Evolutionary conservation across 2,113 vertebrate genomes (phyloP).

Genomic region (Pavo muticus): DNA sequence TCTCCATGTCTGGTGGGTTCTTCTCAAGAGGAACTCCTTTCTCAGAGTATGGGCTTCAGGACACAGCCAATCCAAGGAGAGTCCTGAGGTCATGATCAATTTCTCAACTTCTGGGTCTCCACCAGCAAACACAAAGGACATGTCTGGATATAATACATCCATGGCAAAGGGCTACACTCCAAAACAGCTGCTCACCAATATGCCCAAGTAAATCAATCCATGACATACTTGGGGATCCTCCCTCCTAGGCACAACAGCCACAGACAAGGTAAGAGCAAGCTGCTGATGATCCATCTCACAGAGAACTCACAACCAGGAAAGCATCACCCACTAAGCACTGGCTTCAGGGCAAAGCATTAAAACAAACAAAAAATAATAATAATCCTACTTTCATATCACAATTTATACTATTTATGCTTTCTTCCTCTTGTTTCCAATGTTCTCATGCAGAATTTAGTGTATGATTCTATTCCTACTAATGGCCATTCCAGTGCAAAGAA

Average conservation of each 20-base stretch:
- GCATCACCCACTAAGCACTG: neutral
- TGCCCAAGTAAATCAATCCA: neutral
- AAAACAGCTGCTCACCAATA: neutral
- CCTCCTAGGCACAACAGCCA: neutral
- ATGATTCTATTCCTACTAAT: neutral
- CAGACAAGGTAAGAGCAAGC: rapidly evolving
- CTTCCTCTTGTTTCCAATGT: neutral
- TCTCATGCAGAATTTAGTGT: neutral
- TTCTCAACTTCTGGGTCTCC: neutral
- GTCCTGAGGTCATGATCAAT: neutral
- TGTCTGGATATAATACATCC: neutral
- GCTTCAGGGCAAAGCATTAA: neutral
- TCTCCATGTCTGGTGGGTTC: rapidly evolving
- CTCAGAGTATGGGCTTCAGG: neutral
- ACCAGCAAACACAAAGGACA: neutral
- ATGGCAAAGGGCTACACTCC: neutral
- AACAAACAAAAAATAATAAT: neutral
- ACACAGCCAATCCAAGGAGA: neutral
- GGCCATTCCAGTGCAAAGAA: neutral
- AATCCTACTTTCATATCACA: neutral
- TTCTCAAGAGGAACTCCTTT: neutral
- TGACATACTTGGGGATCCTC: neutral
- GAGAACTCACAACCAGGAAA: neutral
- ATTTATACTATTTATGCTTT: neutral
- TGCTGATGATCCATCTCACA: neutral